Evolutionary conservation across 1,140 invertebrate genomes (phyloP).

Genomic region (Neuroterus valhalla): DNA sequence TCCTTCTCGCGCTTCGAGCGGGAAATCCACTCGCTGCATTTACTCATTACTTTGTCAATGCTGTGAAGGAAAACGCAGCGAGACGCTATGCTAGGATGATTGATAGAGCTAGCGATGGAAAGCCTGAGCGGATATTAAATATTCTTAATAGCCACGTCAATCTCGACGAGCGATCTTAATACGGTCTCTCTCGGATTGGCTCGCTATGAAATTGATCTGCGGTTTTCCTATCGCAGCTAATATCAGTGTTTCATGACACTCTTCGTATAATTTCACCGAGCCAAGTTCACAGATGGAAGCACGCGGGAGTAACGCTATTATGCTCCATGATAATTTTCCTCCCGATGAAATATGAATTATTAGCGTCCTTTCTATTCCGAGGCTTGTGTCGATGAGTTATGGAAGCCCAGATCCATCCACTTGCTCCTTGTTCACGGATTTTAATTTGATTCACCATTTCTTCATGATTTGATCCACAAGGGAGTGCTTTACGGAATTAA

Average conservation of each 20-base stretch:
- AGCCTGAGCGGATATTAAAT: constrained; percentile 4
- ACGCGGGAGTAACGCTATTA: not conserved
- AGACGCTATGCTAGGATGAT: not conserved
- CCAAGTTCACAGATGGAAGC: constrained; percentile 18
- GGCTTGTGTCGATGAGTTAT: constrained; percentile 11
- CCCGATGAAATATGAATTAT: not conserved
- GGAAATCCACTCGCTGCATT: not conserved
- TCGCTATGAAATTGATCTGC: constrained; percentile 18
- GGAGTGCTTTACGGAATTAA: not conserved
- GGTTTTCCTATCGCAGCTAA: constrained; percentile 15
- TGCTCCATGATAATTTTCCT: constrained; percentile 14
- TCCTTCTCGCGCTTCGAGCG: not conserved
- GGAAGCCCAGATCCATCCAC: not conserved
- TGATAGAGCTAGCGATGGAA: constrained; percentile 1
- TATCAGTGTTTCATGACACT: constrained; percentile 27
- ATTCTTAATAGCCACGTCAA: constrained; percentile 25
- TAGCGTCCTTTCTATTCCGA: not conserved
- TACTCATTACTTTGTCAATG: constrained; percentile 21
- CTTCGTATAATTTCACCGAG: not conserved
- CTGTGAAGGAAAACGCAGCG: not conserved
- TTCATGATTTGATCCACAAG: not conserved
- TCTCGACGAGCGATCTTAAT: constrained; percentile 15
- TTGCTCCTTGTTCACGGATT: not conserved
- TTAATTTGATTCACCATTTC: constrained; percentile 15
- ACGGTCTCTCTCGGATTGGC: not conserved